Conservation (phyloP, 2,113 vertebrate genomes). For the Hypocryptadius cinnamomeus region DNA sequence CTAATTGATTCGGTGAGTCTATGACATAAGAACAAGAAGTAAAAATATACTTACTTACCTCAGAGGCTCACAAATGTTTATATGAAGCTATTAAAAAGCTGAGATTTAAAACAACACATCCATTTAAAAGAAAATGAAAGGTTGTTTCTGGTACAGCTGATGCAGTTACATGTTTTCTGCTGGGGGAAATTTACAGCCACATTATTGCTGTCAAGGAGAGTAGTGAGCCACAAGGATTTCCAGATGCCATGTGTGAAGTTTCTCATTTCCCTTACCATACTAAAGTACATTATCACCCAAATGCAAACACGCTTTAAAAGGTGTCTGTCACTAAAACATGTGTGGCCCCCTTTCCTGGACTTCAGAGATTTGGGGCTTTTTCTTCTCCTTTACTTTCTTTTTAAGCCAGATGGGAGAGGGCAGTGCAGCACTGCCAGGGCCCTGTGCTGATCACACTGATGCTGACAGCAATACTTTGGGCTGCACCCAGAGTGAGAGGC, state of each 20-base stretch:
- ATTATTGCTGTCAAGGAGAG: constrained; percentile 47
- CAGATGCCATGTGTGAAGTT: constrained; percentile 61
- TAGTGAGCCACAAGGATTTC: constrained; percentile 60
- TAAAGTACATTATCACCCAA: constrained; percentile 56
- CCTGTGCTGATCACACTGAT: background rate
- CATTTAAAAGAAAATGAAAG: constrained; percentile 40
- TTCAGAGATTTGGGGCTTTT: background rate
- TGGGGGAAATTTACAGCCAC: constrained; percentile 50
- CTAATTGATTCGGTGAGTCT: background rate
- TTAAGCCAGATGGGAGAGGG: background rate
- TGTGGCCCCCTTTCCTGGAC: constrained; percentile 6
- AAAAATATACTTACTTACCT: constrained; percentile 37
- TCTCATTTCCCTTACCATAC: constrained; percentile 51
- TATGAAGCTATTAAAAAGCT: constrained; percentile 41
- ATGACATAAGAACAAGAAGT: constrained; percentile 10
- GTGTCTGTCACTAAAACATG: constrained; percentile 31
- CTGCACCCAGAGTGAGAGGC: background rate
- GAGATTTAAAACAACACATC: constrained; percentile 40
- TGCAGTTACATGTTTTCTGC: constrained; percentile 45
- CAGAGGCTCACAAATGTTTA: constrained; percentile 52
- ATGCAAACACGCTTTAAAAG: constrained; percentile 52
- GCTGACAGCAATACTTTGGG: background rate
- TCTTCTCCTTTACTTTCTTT: background rate
- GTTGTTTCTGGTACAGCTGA: constrained; percentile 27
- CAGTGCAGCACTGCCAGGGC: background rate